Evolutionary conservation across 2,888 invertebrate genomes (phyloP).

Genomic region (Gonocerus acuteangulatus): DNA sequence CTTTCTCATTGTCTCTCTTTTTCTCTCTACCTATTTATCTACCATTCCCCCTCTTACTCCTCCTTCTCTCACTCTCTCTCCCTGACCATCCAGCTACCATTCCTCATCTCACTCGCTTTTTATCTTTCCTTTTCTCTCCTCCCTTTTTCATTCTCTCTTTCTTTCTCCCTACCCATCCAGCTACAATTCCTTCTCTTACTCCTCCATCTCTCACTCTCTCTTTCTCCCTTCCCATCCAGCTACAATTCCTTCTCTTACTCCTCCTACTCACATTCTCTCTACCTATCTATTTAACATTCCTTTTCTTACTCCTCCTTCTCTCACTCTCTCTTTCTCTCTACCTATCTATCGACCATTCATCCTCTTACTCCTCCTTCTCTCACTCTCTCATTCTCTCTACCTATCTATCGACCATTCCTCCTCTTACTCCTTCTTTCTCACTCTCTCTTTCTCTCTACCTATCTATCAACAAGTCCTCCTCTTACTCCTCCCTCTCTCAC

Average conservation of each 20-base stretch:
- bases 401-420: background rate
- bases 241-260: background rate
- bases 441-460: background rate
- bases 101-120: background rate
- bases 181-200: slow-evolving; percentile 1
- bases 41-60: slow-evolving; percentile 4
- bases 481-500: slow-evolving; percentile 6
- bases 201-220: slow-evolving; percentile 1
- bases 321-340: background rate
- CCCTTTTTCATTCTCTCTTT: slow-evolving; percentile 3
- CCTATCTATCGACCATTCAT: background rate
- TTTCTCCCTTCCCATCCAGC: background rate
- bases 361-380: background rate
- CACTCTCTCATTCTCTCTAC: background rate
- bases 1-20: slow-evolving; percentile 6
- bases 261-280: background rate
- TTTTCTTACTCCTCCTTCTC: slow-evolving; percentile 2
- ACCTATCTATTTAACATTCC: background rate
- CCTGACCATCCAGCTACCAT: background rate
- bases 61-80: background rate
- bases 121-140: slow-evolving; percentile 1
- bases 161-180: slow-evolving; percentile 4
- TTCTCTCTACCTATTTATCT: slow-evolving; percentile 3
- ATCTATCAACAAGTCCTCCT: background rate
- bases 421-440: slow-evolving; percentile 2